phyloP scores from a whole-genome alignment of 2,797 vertebrate genomes.

The Mionectes olivaceus region DNA sequence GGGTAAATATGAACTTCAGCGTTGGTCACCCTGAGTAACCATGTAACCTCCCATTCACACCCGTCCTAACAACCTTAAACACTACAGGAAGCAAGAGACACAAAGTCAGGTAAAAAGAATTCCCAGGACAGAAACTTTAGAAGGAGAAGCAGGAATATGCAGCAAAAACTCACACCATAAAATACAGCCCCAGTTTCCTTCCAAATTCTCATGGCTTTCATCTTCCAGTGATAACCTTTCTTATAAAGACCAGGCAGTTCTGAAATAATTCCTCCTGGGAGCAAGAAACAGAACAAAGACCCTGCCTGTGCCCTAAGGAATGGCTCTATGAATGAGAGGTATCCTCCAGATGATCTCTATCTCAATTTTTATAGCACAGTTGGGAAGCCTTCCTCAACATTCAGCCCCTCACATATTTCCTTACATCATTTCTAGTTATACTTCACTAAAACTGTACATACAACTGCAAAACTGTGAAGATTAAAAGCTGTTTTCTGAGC shows the following conservation, averaged over 20 bases:
- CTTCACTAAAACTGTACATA: background rate
- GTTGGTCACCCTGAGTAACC: background rate
- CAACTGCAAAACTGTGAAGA: background rate
- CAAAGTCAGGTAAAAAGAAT: background rate
- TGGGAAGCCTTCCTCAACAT: background rate
- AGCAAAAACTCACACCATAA: background rate
- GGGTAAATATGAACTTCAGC: background rate
- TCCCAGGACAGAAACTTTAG: background rate
- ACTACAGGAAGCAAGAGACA: background rate
- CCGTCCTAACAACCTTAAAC: background rate
- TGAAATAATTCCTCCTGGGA: background rate
- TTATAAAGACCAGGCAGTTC: background rate
- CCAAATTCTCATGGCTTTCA: constrained; percentile 5
- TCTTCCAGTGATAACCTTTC: background rate
- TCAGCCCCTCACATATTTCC: background rate
- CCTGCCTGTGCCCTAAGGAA: background rate
- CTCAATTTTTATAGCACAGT: background rate
- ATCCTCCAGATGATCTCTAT: background rate
- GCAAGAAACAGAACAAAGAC: background rate
- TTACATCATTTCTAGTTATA: background rate
- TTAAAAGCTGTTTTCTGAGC: background rate
- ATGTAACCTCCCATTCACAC: background rate
- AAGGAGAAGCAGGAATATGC: background rate
- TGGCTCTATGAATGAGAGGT: background rate
- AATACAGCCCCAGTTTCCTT: background rate